phyloP scores from a whole-genome alignment of 2,113 vertebrate species.

The Microcebus lehilahytsara region DNA sequence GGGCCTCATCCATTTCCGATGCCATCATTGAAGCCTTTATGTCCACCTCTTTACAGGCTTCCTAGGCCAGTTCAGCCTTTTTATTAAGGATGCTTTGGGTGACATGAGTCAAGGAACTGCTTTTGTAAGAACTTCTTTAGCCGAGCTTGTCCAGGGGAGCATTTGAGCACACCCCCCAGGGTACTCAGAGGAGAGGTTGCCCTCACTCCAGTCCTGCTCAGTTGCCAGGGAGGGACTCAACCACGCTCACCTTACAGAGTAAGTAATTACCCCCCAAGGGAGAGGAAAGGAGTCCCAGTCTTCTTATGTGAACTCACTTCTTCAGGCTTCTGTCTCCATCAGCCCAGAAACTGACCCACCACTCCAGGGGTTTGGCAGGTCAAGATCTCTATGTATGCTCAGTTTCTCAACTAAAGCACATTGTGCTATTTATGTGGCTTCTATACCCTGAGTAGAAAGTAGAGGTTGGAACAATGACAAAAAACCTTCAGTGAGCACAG shows the following conservation, averaged over 20 bases:
- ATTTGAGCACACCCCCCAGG: too few species aligned
- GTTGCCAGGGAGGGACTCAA: not conserved
- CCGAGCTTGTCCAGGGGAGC: not conserved
- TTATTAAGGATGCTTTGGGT: not conserved
- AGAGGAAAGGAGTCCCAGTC: not conserved
- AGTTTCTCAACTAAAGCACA: not conserved
- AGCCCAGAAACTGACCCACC: not conserved
- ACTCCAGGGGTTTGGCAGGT: not conserved
- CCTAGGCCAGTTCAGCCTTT: not conserved
- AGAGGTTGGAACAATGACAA: not conserved
- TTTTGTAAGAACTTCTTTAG: not conserved
- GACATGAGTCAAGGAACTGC: not conserved
- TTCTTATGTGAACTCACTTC: not conserved
- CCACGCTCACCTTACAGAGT: not conserved
- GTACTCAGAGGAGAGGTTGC: not conserved
- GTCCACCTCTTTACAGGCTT: not conserved
- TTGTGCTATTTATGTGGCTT: not conserved
- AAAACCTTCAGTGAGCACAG: not conserved
- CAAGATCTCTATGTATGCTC: not conserved
- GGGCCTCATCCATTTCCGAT: not conserved
- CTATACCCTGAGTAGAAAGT: not conserved
- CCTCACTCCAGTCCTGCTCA: not conserved
- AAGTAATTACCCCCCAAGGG: not conserved
- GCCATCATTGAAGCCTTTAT: not conserved
- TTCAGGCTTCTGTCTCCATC: not conserved